Evolutionary conservation across 2,113 vertebrate genomes (phyloP).

Genomic region (Ramphastos sulfuratus): DNA sequence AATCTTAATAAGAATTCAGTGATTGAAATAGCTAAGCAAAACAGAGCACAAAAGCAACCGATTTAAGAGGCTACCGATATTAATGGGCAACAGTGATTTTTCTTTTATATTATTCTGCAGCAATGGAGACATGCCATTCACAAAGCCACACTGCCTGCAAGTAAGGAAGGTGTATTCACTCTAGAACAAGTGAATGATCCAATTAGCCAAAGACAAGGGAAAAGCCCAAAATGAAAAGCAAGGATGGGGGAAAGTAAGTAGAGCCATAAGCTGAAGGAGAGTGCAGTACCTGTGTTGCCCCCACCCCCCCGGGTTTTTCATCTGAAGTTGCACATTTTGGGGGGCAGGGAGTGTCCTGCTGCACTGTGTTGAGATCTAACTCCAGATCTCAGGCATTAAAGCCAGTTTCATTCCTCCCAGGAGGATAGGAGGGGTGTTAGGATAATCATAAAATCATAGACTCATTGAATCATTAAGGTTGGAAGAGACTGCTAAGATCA

Average conservation of each 20-base stretch:
- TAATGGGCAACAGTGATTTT: not conserved
- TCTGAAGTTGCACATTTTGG: not conserved
- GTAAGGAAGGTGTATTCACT: not conserved
- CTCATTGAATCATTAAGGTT: too few relatives aligned
- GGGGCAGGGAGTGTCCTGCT: not conserved
- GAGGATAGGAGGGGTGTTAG: not conserved
- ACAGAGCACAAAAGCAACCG: not conserved
- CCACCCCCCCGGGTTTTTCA: not conserved
- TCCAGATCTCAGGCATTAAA: not conserved
- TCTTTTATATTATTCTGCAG: not conserved
- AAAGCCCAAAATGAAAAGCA: not conserved
- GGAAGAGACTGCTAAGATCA: too few relatives aligned
- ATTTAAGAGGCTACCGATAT: not conserved
- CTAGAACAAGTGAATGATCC: not conserved
- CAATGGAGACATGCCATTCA: not conserved
- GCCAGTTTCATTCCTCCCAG: not conserved
- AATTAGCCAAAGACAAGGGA: not conserved
- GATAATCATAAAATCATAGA: not conserved
- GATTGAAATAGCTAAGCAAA: not conserved
- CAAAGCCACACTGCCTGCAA: not conserved
- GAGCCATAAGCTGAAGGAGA: not conserved
- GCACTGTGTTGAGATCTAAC: not conserved
- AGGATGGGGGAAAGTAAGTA: not conserved
- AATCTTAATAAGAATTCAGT: not conserved
- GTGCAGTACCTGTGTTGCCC: not conserved